phyloP scores from a whole-genome alignment of 1,140 invertebrate genomes.

The Drosophila equinoxialis region DNA sequence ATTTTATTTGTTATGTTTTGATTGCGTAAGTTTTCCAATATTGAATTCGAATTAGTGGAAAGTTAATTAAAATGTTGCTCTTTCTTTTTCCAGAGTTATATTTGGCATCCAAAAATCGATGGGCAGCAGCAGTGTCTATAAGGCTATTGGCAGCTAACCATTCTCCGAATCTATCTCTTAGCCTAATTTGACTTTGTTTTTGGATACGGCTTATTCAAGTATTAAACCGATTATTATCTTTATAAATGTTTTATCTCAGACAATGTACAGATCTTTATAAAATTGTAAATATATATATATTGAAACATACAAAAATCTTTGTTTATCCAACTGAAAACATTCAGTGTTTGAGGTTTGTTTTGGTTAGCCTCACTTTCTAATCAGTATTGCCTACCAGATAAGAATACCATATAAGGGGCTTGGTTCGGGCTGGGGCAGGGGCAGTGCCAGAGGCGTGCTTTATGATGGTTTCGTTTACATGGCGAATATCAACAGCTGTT shows the following conservation, averaged over 20 bases:
- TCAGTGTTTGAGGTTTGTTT: slow-evolving; percentile 1
- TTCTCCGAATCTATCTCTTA: slow-evolving; percentile 28
- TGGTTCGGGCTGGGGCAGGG: not conserved
- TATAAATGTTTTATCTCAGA: not conserved
- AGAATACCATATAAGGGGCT: slow-evolving; percentile 2
- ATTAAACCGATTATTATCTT: slow-evolving; percentile 37
- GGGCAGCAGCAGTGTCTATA: slow-evolving; percentile 55
- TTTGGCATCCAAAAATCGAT: slow-evolving; percentile 69
- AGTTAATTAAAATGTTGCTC: not conserved
- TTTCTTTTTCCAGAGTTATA: slow-evolving; percentile 47
- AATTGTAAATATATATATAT: slow-evolving; percentile 23
- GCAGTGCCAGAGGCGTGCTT: not conserved
- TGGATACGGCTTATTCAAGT: slow-evolving; percentile 22
- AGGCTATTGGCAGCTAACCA: slow-evolving; percentile 67
- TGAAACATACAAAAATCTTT: slow-evolving; percentile 2
- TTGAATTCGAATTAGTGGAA: not conserved
- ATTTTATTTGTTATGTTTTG: slow-evolving; percentile 80
- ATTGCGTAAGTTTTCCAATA: slow-evolving; percentile 83
- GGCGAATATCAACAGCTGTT: slow-evolving; percentile 34
- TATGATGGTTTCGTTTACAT: slow-evolving; percentile 29
- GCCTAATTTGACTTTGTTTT: slow-evolving; percentile 16
- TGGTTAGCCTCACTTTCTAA: not conserved
- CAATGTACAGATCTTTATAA: slow-evolving; percentile 38
- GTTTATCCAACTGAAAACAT: not conserved
- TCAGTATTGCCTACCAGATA: not conserved